Conservation (phyloP, 2,888 invertebrate species). For the Congeria kusceri region DNA sequence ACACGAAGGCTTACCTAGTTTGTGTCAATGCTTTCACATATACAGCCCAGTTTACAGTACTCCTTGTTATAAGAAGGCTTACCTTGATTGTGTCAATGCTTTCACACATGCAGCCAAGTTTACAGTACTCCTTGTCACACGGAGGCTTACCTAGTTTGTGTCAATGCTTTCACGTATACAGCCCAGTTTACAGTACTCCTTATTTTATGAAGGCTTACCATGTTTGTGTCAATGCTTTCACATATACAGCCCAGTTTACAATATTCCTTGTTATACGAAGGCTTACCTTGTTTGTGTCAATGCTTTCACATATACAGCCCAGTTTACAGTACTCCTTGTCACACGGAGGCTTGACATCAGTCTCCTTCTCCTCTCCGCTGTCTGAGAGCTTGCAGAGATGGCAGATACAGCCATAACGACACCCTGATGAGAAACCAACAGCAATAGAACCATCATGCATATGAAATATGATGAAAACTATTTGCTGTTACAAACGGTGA, state of each 20-base stretch:
- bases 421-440: conserved; percentile 66
- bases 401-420: conserved; percentile 82
- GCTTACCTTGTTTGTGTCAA: conserved; percentile 52
- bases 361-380: conserved; percentile 63
- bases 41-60: no score
- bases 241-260: not conserved
- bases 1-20: no score
- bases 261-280: not conserved
- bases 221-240: no score
- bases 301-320: conserved; percentile 82
- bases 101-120: conserved; percentile 82
- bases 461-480: no score
- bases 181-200: no score
- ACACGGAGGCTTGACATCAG: conserved; percentile 67
- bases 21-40: no score
- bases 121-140: conserved; percentile 82
- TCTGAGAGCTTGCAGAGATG: conserved; percentile 76
- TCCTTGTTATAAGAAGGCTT: no score
- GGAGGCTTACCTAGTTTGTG: no score
- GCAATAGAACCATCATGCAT: no score
- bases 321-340: conserved; percentile 82
- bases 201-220: no score
- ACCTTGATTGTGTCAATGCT: conserved; percentile 61
- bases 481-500: no score
- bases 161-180: no score